Conservation (phyloP, 2,113 vertebrate species). For the Pionites leucogaster region DNA sequence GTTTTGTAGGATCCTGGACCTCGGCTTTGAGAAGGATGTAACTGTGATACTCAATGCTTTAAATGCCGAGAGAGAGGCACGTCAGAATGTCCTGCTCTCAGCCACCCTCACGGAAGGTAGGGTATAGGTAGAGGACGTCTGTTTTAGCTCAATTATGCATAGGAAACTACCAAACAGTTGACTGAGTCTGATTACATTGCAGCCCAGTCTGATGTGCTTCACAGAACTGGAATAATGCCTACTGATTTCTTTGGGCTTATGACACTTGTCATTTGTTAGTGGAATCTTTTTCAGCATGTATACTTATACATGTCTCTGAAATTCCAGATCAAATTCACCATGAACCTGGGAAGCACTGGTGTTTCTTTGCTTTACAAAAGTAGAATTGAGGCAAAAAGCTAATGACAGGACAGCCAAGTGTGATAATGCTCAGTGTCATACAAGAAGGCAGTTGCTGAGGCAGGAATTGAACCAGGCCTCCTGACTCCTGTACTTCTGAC, state of each 20-base stretch:
- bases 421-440: neutral
- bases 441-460: neutral
- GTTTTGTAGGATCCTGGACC: slow-evolving; percentile 85
- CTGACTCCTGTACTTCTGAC: neutral
- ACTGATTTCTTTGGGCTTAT: neutral
- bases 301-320: neutral
- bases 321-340: neutral
- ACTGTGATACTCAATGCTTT: slow-evolving; percentile 88
- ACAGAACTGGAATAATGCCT: neutral
- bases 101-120: slow-evolving; percentile 89
- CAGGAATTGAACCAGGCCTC: neutral
- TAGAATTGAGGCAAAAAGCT: neutral
- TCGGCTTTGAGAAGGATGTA: slow-evolving; percentile 95
- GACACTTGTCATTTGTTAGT: neutral
- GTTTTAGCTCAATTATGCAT: neutral
- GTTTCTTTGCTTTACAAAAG: neutral
- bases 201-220: neutral
- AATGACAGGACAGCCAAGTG: neutral
- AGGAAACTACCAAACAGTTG: neutral
- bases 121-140: neutral
- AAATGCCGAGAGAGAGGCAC: slow-evolving; percentile 73
- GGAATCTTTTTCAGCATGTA: neutral
- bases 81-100: slow-evolving; percentile 92
- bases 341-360: neutral
- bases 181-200: neutral